phyloP scores from a whole-genome alignment of 1,140 invertebrate species.

The Macrobrachium rosenbergii region DNA sequence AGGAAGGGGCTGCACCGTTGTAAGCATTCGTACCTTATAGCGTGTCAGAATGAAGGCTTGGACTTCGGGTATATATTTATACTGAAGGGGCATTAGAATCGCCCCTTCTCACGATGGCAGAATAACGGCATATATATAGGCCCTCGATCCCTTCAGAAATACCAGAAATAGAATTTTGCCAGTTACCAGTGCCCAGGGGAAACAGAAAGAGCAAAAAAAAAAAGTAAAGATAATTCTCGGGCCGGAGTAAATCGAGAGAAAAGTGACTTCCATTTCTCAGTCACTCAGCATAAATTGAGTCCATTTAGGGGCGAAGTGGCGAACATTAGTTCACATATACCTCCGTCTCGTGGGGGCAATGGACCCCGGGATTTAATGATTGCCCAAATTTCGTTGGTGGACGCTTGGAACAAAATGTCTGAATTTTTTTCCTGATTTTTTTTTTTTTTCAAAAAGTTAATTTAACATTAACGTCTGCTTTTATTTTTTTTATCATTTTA shows the following conservation, averaged over 20 bases:
- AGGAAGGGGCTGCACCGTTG: constrained; percentile 28
- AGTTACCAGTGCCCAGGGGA: not conserved
- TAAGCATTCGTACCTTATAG: constrained; percentile 52
- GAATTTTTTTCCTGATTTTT: not conserved
- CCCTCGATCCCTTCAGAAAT: not conserved
- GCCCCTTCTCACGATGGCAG: constrained; percentile 14
- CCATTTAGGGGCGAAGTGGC: constrained; percentile 65
- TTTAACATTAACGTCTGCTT: too few relatives aligned
- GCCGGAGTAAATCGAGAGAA: constrained; percentile 63
- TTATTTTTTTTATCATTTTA: not conserved
- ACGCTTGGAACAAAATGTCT: not conserved
- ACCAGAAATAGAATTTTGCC: too few relatives aligned
- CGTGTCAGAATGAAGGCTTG: not conserved
- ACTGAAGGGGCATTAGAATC: too few relatives aligned
- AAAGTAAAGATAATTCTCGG: constrained; percentile 15
- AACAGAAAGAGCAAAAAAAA: not conserved
- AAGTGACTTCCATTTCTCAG: constrained; percentile 64
- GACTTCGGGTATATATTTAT: too few relatives aligned
- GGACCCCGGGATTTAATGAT: constrained; percentile 57
- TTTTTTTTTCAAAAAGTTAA: not conserved
- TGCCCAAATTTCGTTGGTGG: constrained; percentile 21
- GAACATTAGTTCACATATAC: constrained; percentile 64
- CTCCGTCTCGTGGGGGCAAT: constrained; percentile 56
- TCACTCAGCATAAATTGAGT: constrained; percentile 65
- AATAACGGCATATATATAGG: constrained; percentile 20